These are phyloP conservation scores for Allobates femoralis DNA, from an alignment of 2,797 vertebrate genomes.

Conservation along the genomic window DNA sequence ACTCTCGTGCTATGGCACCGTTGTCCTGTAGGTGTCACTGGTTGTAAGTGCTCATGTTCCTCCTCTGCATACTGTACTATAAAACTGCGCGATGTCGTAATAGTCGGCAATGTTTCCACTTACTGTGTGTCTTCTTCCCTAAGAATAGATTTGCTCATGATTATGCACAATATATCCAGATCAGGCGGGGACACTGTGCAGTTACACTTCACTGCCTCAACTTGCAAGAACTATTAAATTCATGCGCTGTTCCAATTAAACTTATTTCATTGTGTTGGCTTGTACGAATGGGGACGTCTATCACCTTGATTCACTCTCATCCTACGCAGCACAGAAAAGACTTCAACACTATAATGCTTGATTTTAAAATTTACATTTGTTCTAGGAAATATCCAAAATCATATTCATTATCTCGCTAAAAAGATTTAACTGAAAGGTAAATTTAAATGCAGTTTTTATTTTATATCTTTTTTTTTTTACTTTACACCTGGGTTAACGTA, in stretches of 20 bases:
- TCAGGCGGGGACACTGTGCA: background rate
- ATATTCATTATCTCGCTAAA: background rate
- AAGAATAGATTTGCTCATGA: background rate
- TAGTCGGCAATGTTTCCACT: background rate
- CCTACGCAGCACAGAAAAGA: background rate
- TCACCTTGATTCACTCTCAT: background rate
- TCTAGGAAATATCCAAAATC: background rate
- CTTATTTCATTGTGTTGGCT: constrained; percentile 17
- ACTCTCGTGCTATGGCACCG: background rate
- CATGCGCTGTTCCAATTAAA: constrained; percentile 3
- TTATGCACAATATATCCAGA: constrained; percentile 1
- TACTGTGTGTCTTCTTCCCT: background rate
- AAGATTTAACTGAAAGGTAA: background rate
- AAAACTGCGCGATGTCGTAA: background rate
- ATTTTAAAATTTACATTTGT: background rate
- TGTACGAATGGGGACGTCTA: constrained; percentile 11
- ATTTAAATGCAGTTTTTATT: background rate
- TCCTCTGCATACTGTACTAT: background rate
- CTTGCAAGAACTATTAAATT: constrained; percentile 13
- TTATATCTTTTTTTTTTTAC: no score
- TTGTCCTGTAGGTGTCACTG: background rate
- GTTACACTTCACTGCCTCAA: constrained; percentile 10
- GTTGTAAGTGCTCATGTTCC: background rate
- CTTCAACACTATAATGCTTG: background rate
- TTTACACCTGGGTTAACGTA: no score